A percentile compares a stretch with the other conserved stretches of the same genome.
phyloP scores from a whole-genome alignment of 2,888 invertebrate genomes.

The Aporophyla lueneburgensis region DNA sequence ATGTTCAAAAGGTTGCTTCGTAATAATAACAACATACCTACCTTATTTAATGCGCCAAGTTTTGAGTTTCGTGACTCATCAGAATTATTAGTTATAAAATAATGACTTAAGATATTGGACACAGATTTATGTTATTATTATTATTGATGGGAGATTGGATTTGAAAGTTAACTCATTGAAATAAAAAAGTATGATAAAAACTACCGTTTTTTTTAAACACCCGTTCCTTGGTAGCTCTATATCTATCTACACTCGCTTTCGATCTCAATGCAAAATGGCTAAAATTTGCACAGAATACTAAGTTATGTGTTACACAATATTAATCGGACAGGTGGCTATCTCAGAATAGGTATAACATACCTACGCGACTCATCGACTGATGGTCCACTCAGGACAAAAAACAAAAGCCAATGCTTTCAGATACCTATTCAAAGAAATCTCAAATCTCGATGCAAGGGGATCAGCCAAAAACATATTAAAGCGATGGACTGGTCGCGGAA shows the following conservation, averaged over 20 bases:
- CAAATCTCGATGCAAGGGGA: neutral
- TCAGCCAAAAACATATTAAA: neutral
- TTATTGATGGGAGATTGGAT: constrained; percentile 58
- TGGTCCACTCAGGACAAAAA: too few relatives aligned
- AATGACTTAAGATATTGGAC: constrained; percentile 56
- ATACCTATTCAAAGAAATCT: constrained; percentile 4
- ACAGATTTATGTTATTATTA: constrained; percentile 63
- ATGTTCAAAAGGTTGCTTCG: constrained; percentile 43
- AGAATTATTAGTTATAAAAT: constrained; percentile 45
- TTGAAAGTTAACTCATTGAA: constrained; percentile 56
- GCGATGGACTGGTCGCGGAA: neutral
- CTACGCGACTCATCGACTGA: neutral
- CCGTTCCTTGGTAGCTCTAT: neutral
- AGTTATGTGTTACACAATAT: neutral
- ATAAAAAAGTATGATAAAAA: constrained; percentile 55
- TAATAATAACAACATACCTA: constrained; percentile 63
- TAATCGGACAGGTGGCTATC: neutral
- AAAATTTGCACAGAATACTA: neutral
- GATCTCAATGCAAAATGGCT: neutral
- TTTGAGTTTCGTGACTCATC: constrained; percentile 28
- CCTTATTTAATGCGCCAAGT: constrained; percentile 46
- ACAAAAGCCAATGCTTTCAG: neutral
- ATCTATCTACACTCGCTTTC: neutral
- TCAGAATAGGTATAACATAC: neutral
- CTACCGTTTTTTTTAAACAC: neutral